Conservation (phyloP, 2,888 invertebrate genomes). For the Xestia xanthographa region DNA sequence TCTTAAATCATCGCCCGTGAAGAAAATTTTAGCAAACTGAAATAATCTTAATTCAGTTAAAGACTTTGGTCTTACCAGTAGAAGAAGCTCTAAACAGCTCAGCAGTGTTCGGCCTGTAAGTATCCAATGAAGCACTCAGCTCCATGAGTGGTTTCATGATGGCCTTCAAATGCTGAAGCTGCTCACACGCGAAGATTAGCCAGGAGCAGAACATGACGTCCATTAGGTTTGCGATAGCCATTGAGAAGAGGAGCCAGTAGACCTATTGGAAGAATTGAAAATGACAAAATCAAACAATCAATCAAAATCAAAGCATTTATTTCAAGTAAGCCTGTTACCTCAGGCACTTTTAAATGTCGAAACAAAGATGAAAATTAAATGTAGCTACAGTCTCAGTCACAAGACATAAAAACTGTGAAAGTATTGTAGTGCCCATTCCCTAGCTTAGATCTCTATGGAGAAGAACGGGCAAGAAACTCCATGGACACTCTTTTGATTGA, state of each 20-base stretch:
- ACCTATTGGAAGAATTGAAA: constrained; percentile 78
- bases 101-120: constrained; percentile 93
- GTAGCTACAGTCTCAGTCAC: no score
- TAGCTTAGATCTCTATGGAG: no score
- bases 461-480: no score
- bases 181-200: constrained; percentile 96
- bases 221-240: constrained; percentile 91
- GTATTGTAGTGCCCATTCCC: no score
- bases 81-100: constrained; percentile 92
- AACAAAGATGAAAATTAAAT: no score
- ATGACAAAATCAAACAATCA: no score
- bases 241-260: constrained; percentile 92
- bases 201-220: constrained; percentile 96
- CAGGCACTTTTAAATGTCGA: no score
- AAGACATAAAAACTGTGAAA: no score
- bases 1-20: neutral
- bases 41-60: neutral
- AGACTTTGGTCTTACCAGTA: constrained; percentile 74
- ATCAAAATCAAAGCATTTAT: no score
- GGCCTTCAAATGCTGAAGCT: constrained; percentile 95
- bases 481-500: no score
- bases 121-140: constrained; percentile 95
- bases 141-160: constrained; percentile 97
- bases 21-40: neutral
- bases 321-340: no score